Conservation (phyloP, 1,140 invertebrate species). For the Zaprionus vittiger region DNA sequence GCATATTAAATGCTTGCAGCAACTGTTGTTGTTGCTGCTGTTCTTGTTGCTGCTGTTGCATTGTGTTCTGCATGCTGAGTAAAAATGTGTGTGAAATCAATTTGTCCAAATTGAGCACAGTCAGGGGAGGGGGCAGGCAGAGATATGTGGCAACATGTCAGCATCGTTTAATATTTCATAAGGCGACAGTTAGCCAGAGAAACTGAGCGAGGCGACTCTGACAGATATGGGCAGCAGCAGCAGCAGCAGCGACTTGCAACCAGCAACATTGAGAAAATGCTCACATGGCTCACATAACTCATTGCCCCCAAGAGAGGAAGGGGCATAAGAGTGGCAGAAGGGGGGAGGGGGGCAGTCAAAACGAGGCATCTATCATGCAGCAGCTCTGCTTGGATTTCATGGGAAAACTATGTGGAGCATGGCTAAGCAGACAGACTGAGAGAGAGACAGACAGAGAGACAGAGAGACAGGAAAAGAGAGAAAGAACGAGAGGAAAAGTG, state of each 20-base stretch:
- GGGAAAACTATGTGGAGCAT: slow-evolving; percentile 34
- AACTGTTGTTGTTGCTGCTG: slow-evolving; percentile 26
- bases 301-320: slow-evolving; percentile 31
- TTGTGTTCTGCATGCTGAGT: slow-evolving; percentile 31
- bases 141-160: slow-evolving; percentile 51
- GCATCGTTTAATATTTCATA: slow-evolving; percentile 63
- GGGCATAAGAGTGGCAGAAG: background rate
- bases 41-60: slow-evolving; percentile 23
- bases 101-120: slow-evolving; percentile 76
- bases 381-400: slow-evolving; percentile 40
- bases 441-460: background rate
- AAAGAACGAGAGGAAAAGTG: background rate
- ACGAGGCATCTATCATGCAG: slow-evolving; percentile 36
- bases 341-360: background rate
- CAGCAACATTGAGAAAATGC: slow-evolving; percentile 28
- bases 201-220: slow-evolving; percentile 24
- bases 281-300: slow-evolving; percentile 61
- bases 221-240: slow-evolving; percentile 43
- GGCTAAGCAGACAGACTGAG: background rate
- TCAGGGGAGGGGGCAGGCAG: slow-evolving; percentile 11
- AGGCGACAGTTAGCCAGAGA: slow-evolving; percentile 48
- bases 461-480: background rate
- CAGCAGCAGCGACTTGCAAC: slow-evolving; percentile 13
- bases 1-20: slow-evolving; percentile 56
- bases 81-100: slow-evolving; percentile 78